Evolutionary conservation across 2,113 vertebrate genomes (phyloP).

Genomic region (Notarius quadriscutis): DNA sequence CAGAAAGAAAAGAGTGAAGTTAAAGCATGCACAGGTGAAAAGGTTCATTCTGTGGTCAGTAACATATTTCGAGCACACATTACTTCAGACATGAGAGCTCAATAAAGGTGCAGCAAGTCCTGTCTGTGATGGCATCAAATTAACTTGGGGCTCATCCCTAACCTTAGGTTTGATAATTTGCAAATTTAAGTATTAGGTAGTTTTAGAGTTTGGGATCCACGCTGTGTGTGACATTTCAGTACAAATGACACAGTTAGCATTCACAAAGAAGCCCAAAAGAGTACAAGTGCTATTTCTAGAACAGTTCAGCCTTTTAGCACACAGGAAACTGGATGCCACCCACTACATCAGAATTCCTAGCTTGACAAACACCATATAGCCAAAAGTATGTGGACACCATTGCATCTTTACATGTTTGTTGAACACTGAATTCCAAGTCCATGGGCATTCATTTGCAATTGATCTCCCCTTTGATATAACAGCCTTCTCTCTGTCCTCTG

Average conservation of each 20-base stretch:
- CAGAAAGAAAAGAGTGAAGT: conserved; percentile 14
- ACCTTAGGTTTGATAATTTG: background rate
- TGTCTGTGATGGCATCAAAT: background rate
- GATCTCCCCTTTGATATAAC: background rate
- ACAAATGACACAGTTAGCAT: background rate
- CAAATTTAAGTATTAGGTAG: background rate
- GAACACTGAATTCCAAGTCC: background rate
- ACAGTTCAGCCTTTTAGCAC: conserved; percentile 2
- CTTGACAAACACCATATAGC: too few relatives aligned
- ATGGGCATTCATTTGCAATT: background rate
- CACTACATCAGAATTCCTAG: background rate
- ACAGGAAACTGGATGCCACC: background rate
- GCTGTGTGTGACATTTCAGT: background rate
- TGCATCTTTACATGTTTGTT: background rate
- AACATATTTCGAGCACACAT: background rate
- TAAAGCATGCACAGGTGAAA: conserved; percentile 16
- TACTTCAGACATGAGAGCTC: background rate
- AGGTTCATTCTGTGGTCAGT: background rate
- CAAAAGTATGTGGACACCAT: background rate
- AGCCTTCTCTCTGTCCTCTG: background rate
- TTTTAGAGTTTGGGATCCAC: background rate
- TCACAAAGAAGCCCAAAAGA: background rate
- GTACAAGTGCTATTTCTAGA: conserved; percentile 4
- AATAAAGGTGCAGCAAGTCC: background rate
- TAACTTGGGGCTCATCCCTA: too few relatives aligned